These are phyloP conservation scores for Gryon sp. DNA, from an alignment of 1,140 invertebrate genomes.

Conservation along the genomic window DNA sequence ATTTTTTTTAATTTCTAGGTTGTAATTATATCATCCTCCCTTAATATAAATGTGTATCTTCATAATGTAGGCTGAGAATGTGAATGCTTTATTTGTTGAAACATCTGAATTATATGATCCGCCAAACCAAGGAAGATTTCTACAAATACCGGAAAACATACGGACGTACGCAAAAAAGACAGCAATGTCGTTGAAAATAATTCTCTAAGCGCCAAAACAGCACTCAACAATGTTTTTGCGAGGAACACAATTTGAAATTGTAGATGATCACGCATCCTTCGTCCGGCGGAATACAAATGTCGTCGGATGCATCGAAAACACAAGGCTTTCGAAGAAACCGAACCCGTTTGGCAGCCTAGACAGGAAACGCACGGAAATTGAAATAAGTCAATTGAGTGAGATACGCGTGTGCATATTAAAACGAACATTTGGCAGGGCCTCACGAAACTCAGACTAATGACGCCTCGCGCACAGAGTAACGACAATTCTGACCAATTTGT, in stretches of 20 bases:
- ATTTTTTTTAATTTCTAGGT: no score
- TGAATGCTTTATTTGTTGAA: no score
- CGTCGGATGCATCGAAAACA: constrained; percentile 51
- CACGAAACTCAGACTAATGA: background rate
- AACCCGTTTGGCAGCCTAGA: constrained; percentile 48
- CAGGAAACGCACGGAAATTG: constrained; percentile 58
- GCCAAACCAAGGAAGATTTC: no score
- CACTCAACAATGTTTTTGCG: constrained; percentile 5
- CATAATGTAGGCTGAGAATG: no score
- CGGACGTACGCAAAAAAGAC: no score
- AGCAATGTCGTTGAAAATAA: no score
- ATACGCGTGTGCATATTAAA: constrained; percentile 51
- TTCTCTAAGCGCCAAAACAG: constrained; percentile 1
- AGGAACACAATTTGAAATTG: constrained; percentile 19
- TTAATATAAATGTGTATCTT: no score
- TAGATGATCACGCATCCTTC: constrained; percentile 29
- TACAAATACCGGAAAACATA: no score
- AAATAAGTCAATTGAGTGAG: constrained; percentile 55
- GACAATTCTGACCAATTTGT: no score
- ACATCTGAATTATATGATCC: no score
- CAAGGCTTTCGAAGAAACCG: constrained; percentile 47
- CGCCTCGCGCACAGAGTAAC: no score
- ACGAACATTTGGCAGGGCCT: constrained; percentile 17
- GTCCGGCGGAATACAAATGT: constrained; percentile 47
- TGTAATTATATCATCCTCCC: no score